Conservation (phyloP, 2,888 invertebrate species). For the Leptothorax acervorum region DNA sequence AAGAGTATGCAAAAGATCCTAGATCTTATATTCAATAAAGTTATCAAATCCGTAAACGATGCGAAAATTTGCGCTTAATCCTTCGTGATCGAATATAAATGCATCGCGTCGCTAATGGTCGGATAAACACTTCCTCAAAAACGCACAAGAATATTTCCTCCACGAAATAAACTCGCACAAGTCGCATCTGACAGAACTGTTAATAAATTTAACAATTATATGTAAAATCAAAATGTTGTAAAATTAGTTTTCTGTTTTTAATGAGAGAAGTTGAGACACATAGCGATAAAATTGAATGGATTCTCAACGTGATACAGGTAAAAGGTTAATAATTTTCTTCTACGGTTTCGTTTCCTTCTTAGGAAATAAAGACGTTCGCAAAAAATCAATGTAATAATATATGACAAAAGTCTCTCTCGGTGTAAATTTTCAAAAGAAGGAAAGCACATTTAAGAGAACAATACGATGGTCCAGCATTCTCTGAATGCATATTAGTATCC, state of each 20-base stretch:
- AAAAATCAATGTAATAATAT: neutral
- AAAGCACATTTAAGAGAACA: neutral
- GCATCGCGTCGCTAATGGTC: constrained; percentile 8
- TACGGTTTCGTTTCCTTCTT: neutral
- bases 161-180: neutral
- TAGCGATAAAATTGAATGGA: constrained; percentile 8
- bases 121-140: constrained; percentile 45
- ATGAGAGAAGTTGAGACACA: neutral
- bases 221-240: neutral
- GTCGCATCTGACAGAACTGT: constrained; percentile 1
- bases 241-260: neutral
- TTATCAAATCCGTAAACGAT: constrained; percentile 38
- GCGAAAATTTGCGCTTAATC: constrained; percentile 17
- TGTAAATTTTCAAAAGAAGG: neutral
- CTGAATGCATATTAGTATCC: neutral
- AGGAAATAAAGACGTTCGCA: neutral
- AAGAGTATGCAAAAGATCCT: constrained; percentile 52
- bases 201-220: neutral
- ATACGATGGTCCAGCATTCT: neutral
- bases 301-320: neutral
- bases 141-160: constrained; percentile 24
- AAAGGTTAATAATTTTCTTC: neutral
- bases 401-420: neutral
- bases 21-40: constrained; percentile 63
- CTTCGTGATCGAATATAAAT: constrained; percentile 43